Conservation (phyloP, 2,113 vertebrate genomes). For the Elaphurus davidianus region DNA sequence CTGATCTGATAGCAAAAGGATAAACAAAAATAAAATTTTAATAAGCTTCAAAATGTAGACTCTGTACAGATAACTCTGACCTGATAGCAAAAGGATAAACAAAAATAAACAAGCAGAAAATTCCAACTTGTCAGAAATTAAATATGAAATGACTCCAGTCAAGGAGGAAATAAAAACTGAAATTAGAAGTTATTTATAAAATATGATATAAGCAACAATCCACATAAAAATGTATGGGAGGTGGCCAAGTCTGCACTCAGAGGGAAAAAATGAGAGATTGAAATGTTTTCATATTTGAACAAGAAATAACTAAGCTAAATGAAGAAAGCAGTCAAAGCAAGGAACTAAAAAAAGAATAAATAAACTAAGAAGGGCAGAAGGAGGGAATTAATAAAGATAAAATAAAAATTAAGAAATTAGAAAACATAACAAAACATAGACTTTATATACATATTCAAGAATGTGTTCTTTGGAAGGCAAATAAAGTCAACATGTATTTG, state of each 20-base stretch:
- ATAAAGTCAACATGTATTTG: neutral
- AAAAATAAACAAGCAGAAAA: neutral
- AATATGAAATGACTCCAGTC: neutral
- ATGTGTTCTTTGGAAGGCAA: neutral
- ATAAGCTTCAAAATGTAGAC: neutral
- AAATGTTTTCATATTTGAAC: slow-evolving; percentile 42
- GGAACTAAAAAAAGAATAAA: neutral
- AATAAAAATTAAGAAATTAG: slow-evolving; percentile 28
- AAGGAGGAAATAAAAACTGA: neutral
- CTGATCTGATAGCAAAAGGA: neutral
- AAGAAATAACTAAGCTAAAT: slow-evolving; percentile 12
- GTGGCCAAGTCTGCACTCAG: neutral
- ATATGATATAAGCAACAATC: neutral
- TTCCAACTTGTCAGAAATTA: neutral
- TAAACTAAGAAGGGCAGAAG: neutral
- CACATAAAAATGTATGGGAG: neutral
- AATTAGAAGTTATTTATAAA: neutral
- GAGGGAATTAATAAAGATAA: neutral
- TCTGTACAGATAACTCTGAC: neutral
- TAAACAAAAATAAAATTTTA: neutral
- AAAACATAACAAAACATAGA: neutral
- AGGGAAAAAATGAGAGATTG: neutral
- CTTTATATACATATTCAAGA: neutral
- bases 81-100: neutral
- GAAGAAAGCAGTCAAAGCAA: slow-evolving; percentile 4